Conservation (phyloP, 2,113 vertebrate genomes). For the Nematolebias whitei region DNA sequence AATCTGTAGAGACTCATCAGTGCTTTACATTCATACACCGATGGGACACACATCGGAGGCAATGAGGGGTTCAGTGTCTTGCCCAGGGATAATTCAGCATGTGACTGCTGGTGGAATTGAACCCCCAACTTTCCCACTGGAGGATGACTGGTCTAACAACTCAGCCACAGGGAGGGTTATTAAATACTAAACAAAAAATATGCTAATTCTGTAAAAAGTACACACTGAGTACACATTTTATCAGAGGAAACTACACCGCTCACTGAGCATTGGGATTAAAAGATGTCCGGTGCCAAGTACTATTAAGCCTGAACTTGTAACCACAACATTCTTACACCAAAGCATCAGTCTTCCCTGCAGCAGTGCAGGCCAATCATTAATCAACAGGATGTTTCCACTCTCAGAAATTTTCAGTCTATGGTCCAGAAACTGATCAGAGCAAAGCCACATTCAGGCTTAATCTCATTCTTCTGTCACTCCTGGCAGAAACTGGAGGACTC, state of each 20-base stretch:
- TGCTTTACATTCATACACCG: no score
- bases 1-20: no score
- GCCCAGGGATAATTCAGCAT: no score
- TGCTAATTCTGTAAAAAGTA: slow-evolving; percentile 38
- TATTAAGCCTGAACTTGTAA: slow-evolving; percentile 60
- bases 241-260: slow-evolving; percentile 60
- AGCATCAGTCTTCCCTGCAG: slow-evolving; percentile 60
- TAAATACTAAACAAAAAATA: slow-evolving; percentile 40
- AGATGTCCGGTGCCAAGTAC: slow-evolving; percentile 69
- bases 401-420: slow-evolving; percentile 36
- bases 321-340: slow-evolving; percentile 74
- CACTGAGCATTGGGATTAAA: slow-evolving; percentile 65
- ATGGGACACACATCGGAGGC: no score
- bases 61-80: no score
- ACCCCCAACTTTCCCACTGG: no score
- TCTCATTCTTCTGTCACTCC: slow-evolving; percentile 10
- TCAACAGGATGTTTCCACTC: slow-evolving; percentile 69
- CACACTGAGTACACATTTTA: slow-evolving; percentile 49
- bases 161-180: no score
- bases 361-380: slow-evolving; percentile 67
- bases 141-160: no score
- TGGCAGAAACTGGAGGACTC: slow-evolving; percentile 26
- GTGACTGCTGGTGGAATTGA: no score
- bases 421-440: slow-evolving; percentile 41
- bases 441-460: slow-evolving; percentile 41